These are phyloP conservation scores for Leucophora obtusa DNA, from an alignment of 2,888 invertebrate species.

Conservation along the genomic window DNA sequence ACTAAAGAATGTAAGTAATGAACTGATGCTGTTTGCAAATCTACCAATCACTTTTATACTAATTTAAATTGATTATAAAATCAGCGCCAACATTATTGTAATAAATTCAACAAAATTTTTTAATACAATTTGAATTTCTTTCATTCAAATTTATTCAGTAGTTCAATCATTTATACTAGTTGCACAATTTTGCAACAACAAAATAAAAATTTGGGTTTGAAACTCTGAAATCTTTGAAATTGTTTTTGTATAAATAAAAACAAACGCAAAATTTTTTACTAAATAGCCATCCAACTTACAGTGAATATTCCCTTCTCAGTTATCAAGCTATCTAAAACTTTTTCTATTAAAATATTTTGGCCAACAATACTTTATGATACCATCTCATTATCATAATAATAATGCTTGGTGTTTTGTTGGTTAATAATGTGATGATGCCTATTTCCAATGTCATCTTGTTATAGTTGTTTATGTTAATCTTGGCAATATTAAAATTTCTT, in stretches of 20 bases:
- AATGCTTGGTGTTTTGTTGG: background rate
- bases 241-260: background rate
- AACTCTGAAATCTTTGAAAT: background rate
- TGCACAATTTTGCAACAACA: background rate
- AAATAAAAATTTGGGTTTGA: background rate
- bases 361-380: background rate
- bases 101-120: background rate
- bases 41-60: constrained; percentile 67
- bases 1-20: constrained; percentile 66
- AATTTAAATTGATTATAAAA: constrained; percentile 10
- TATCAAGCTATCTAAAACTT: too few relatives aligned
- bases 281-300: background rate
- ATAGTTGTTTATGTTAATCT: background rate
- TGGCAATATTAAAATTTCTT: too few relatives aligned
- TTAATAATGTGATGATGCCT: background rate
- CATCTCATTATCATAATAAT: background rate
- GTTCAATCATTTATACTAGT: background rate
- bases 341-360: too few relatives aligned
- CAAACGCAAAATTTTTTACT: background rate
- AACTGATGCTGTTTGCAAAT: constrained; percentile 68
- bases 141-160: background rate
- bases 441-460: background rate
- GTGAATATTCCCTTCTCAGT: too few relatives aligned
- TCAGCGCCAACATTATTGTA: constrained; percentile 1
- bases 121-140: background rate